Evolutionary conservation across 2,888 invertebrate genomes (phyloP).

Genomic region (Isoperla grammatica): DNA sequence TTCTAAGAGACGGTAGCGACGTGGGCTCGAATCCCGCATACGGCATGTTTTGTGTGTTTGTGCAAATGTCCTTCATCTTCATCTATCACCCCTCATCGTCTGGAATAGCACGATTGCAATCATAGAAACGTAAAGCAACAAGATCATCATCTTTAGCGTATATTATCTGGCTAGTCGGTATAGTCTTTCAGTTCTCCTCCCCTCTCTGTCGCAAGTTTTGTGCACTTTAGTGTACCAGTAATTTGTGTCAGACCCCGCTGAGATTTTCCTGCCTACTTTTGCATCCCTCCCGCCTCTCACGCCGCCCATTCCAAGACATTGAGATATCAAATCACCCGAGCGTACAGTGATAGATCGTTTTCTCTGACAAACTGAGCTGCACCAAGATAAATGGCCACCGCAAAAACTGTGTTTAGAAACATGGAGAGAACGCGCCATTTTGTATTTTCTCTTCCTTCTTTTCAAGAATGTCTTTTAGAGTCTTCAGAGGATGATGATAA

Average conservation of each 20-base stretch:
- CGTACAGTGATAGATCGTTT: constrained; percentile 16
- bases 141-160: no score
- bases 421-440: constrained; percentile 15
- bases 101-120: no score
- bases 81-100: no score
- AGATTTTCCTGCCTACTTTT: constrained; percentile 19
- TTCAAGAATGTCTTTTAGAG: neutral
- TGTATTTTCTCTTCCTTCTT: constrained; percentile 12
- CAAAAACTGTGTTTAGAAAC: constrained; percentile 19
- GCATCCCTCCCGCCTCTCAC: constrained; percentile 5
- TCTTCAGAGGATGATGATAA: no score
- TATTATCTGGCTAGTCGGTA: no score
- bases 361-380: constrained; percentile 17
- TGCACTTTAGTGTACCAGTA: constrained; percentile 3
- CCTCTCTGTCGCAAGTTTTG: neutral
- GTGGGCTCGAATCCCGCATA: no score
- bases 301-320: constrained; percentile 16
- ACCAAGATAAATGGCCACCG: constrained; percentile 18
- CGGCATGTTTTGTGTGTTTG: no score
- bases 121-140: no score
- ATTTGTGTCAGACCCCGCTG: constrained; percentile 18
- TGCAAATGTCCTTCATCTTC: no score
- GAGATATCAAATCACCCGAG: constrained; percentile 17
- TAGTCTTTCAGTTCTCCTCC: no score
- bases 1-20: no score